Evolutionary conservation across 2,113 vertebrate genomes (phyloP).

Genomic region (Chamaea fasciata): DNA sequence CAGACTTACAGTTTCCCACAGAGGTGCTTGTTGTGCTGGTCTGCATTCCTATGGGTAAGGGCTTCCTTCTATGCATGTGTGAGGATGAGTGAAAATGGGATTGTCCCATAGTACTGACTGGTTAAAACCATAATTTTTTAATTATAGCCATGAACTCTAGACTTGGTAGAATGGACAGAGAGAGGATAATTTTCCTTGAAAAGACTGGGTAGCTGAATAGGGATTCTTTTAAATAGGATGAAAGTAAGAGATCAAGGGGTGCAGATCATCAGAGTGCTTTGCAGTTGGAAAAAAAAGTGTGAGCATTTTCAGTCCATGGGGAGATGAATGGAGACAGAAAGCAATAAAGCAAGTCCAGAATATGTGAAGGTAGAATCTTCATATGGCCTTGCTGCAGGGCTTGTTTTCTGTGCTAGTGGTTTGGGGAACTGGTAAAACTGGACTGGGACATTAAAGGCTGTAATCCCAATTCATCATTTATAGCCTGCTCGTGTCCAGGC

Average conservation of each 20-base stretch:
- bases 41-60: neutral
- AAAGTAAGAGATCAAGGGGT: neutral
- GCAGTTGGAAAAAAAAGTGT: rapidly evolving
- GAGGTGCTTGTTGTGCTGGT: neutral
- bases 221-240: neutral
- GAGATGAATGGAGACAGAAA: neutral
- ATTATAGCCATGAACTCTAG: neutral
- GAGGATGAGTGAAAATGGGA: neutral
- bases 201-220: neutral
- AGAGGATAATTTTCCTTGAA: neutral
- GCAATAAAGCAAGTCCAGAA: neutral
- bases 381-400: neutral
- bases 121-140: neutral
- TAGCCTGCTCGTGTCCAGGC: neutral
- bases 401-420: neutral
- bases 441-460: neutral
- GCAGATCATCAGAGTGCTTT: neutral
- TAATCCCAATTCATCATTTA: neutral
- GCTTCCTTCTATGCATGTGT: neutral
- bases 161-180: neutral
- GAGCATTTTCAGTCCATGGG: neutral
- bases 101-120: neutral
- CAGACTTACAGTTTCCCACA: neutral
- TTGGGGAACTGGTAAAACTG: neutral
- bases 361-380: neutral